Percentiles rank a stretch among this genome's conserved stretches.
phyloP scores from a whole-genome alignment of 2,797 vertebrate genomes.

The Malacoctenus gilli region DNA sequence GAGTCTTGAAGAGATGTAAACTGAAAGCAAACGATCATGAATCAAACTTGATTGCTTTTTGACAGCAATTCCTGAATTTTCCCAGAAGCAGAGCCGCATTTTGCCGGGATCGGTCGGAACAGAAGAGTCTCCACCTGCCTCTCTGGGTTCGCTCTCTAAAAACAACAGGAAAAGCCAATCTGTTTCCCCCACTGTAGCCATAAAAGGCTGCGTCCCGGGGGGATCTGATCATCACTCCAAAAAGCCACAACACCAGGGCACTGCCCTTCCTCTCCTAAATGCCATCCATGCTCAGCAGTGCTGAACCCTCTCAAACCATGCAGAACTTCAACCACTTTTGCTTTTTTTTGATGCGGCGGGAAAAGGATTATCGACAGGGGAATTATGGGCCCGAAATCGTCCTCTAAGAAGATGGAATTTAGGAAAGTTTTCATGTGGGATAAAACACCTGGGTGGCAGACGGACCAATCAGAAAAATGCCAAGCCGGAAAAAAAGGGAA shows the following conservation, averaged over 20 bases:
- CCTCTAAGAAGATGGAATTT: slow-evolving; percentile 57
- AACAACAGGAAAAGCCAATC: slow-evolving; percentile 59
- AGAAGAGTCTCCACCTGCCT: slow-evolving; percentile 20
- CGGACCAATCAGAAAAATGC: slow-evolving; percentile 53
- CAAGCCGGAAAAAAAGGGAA: too few species aligned
- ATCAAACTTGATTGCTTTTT: too few species aligned
- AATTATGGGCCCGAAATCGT: slow-evolving; percentile 64
- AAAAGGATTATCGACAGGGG: slow-evolving; percentile 58
- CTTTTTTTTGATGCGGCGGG: slow-evolving; percentile 52
- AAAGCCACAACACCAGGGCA: slow-evolving; percentile 70
- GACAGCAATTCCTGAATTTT: too few species aligned
- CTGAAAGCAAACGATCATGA: too few species aligned
- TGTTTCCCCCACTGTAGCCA: slow-evolving; percentile 43
- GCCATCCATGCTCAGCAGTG: slow-evolving; percentile 69
- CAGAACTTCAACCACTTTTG: slow-evolving; percentile 71
- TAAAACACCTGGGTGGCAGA: slow-evolving; percentile 64
- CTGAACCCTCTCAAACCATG: slow-evolving; percentile 75
- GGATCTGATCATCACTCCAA: slow-evolving; percentile 59
- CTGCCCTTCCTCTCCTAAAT: slow-evolving; percentile 70
- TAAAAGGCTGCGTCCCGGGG: slow-evolving; percentile 61
- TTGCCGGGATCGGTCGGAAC: too few species aligned
- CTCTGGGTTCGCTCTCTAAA: slow-evolving; percentile 30
- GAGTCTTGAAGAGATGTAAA: too few species aligned
- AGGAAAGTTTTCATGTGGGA: slow-evolving; percentile 60
- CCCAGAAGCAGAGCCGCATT: too few species aligned